Conservation (phyloP, 2,888 invertebrate genomes). For the Chloroclysta siterata region DNA sequence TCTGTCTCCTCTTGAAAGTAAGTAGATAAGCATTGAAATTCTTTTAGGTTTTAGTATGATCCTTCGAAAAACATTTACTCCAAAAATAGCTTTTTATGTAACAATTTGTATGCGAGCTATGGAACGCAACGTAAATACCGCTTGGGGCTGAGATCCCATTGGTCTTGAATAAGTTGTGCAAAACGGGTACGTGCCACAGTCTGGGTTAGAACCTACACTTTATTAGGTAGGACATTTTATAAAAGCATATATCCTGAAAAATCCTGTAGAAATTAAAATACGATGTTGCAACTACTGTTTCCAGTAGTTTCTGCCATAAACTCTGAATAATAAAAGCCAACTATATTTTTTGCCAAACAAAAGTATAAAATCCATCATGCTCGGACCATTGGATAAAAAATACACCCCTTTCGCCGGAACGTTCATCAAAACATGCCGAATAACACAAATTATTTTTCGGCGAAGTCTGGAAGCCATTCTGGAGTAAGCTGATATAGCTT, state of each 20-base stretch:
- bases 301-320: neutral
- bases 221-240: conserved; percentile 10
- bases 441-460: conserved; percentile 4
- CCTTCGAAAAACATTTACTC: conserved; percentile 22
- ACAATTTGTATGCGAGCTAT: conserved; percentile 42
- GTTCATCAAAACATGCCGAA: conserved; percentile 16
- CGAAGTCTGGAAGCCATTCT: conserved; percentile 4
- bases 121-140: conserved; percentile 39
- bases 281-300: neutral
- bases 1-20: conserved; percentile 3
- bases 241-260: neutral
- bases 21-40: conserved; percentile 1
- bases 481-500: neutral
- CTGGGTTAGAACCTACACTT: conserved; percentile 8
- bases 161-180: conserved; percentile 36
- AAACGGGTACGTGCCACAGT: conserved; percentile 24
- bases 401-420: conserved; percentile 6
- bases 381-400: conserved; percentile 14
- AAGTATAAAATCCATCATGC: conserved; percentile 1
- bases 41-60: conserved; percentile 2
- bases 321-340: neutral
- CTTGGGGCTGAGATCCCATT: conserved; percentile 28
- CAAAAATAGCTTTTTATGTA: conserved; percentile 36
- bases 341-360: neutral
- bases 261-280: neutral